A percentile compares a stretch with the other conserved stretches of the same genome.
phyloP scores from a whole-genome alignment of 2,888 invertebrate genomes.

The Dilophus febrilis region DNA sequence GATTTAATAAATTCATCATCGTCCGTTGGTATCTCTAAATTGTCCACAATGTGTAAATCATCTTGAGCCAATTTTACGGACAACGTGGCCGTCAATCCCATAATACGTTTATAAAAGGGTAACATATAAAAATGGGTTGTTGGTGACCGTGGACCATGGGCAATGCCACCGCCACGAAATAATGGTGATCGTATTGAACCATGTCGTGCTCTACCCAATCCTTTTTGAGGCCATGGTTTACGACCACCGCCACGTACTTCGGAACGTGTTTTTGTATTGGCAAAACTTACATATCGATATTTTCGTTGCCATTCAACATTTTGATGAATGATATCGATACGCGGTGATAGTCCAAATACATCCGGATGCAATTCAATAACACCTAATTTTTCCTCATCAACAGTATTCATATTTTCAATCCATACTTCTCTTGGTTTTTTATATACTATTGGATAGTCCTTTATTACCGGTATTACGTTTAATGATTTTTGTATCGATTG shows the following conservation, averaged over 20 bases:
- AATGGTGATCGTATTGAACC: constrained; percentile 84
- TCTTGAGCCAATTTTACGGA: constrained; percentile 90
- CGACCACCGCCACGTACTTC: constrained; percentile 79
- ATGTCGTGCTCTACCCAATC: constrained; percentile 75
- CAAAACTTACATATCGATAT: constrained; percentile 68
- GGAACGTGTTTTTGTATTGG: constrained; percentile 56
- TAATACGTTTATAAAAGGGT: constrained; percentile 54
- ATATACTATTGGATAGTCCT: no score
- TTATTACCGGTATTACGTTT: no score
- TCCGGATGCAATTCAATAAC: constrained; percentile 79
- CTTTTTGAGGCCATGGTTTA: constrained; percentile 98
- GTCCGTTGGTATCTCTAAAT: constrained; percentile 69
- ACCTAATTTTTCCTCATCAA: constrained; percentile 63
- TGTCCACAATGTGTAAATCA: constrained; percentile 79
- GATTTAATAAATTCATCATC: constrained; percentile 63
- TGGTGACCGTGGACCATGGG: constrained; percentile 84
- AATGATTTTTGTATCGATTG: no score
- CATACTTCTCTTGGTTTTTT: constrained; percentile 40
- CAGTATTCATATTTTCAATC: constrained; percentile 67
- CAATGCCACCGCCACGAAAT: constrained; percentile 65
- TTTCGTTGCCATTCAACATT: constrained; percentile 76
- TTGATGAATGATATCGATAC: constrained; percentile 70
- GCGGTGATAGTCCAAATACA: constrained; percentile 64
- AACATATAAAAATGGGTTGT: constrained; percentile 88
- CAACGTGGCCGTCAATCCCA: constrained; percentile 66